These are phyloP conservation scores for Cassiopea xamachana DNA, from an alignment of 30 jellyfish, hydroid and myxozoan genomes.

Conservation along the genomic window DNA sequence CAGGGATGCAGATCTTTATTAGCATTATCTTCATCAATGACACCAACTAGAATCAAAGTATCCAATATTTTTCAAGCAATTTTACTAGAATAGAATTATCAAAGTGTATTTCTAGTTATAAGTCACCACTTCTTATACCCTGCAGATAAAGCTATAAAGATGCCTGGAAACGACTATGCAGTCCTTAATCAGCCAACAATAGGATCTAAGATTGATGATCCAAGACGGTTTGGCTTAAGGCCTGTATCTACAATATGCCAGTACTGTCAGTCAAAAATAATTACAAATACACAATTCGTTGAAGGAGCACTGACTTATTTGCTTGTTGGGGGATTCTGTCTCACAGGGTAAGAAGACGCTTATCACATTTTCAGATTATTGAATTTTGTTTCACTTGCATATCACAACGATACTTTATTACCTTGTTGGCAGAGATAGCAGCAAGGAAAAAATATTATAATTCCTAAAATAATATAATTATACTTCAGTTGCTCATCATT, in stretches of 20 bases:
- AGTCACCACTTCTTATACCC: not conserved
- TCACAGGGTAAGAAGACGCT: constrained; percentile 46
- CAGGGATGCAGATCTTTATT: no score
- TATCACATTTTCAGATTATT: not conserved
- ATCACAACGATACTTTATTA: no score
- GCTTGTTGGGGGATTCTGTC: constrained; percentile 73
- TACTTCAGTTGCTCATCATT: no score
- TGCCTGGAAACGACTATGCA: constrained; percentile 60
- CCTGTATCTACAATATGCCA: constrained; percentile 71
- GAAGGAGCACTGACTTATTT: constrained; percentile 80
- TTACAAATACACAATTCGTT: constrained; percentile 72
- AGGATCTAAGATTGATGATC: constrained; percentile 30
- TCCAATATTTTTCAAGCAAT: no score
- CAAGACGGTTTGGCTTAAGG: constrained; percentile 56
- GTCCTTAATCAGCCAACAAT: constrained; percentile 37
- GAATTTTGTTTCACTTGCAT: not conserved
- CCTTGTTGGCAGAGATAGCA: no score
- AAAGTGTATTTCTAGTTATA: not conserved
- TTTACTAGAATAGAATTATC: no score
- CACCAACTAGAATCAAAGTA: no score
- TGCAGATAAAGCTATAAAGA: not conserved
- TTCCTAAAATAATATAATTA: no score
- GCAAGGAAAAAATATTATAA: no score
- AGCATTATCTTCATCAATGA: no score
- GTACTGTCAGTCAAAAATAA: constrained; percentile 60